Conservation (phyloP, 2,888 invertebrate genomes). For the Orthonychiurus folsomi region DNA sequence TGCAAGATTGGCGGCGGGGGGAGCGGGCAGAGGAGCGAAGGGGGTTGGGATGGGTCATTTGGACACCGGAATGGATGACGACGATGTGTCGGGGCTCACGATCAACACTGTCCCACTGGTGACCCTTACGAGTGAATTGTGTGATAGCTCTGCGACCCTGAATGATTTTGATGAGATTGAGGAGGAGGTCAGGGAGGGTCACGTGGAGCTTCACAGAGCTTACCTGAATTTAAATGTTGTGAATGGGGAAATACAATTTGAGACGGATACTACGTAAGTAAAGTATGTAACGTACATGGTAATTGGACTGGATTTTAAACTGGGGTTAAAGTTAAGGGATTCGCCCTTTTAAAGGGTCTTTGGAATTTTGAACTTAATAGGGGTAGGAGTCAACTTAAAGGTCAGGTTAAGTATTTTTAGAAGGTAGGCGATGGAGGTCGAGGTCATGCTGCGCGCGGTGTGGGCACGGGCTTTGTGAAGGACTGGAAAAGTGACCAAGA, state of each 20-base stretch:
- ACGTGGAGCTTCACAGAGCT: constrained; percentile 6
- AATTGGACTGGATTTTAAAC: too few relatives aligned
- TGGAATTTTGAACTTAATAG: too few relatives aligned
- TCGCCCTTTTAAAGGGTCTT: too few relatives aligned
- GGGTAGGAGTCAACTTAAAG: too few relatives aligned
- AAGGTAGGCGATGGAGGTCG: too few relatives aligned
- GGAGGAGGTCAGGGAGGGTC: constrained; percentile 22
- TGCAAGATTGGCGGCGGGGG: background rate
- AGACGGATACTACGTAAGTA: background rate
- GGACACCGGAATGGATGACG: background rate
- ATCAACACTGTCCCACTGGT: constrained; percentile 22
- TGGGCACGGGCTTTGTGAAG: too few relatives aligned
- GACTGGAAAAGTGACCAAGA: too few relatives aligned
- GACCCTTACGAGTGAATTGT: constrained; percentile 35
- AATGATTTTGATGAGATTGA: constrained; percentile 37
- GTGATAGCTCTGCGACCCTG: constrained; percentile 33
- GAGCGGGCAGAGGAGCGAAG: background rate
- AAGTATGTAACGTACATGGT: too few relatives aligned
- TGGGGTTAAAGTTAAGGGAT: too few relatives aligned
- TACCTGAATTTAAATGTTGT: constrained; percentile 13
- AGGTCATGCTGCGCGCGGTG: too few relatives aligned
- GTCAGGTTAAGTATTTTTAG: too few relatives aligned
- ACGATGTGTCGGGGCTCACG: constrained; percentile 6
- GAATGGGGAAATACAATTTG: constrained; percentile 9
- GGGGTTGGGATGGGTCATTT: background rate